Evolutionary conservation across 2,113 vertebrate species (phyloP), one percentile per base, ranked within the genome.

Genomic region (Callionymus lyra): DNA sequence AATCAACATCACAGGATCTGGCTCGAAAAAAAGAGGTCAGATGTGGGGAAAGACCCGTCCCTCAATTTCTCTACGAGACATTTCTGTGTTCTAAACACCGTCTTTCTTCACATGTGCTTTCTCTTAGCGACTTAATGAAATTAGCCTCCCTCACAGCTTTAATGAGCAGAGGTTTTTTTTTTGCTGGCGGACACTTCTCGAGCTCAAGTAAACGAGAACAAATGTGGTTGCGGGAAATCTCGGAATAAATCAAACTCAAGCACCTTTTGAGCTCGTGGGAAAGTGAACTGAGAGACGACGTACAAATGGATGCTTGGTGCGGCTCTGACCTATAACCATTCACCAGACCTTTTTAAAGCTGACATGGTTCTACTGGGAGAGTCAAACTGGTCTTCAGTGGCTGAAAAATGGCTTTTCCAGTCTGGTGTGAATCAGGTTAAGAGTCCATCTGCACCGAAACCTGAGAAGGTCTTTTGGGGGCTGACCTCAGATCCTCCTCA

Each of bases 371-470:
- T 9, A 10, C 40, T 16, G 9, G 43, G 32, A 58, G 56, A 44
- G 32, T 44, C 47, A 56, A 44, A 16, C 50, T 41, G 54, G 57
- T 65, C 54, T 67, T 50, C 21, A 41, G 41, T 16, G 44, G 31
- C 11, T 56, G 31, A 27, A 66, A 73, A 63, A n/a, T n/a, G 35
- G n/a, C 9, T 4, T 1, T 19, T 38, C 38, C 55, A 48, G 41
- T 31, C 48, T 37, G 35, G n/a, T 39, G 38, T 46, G 21, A 59
- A 58, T 64, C 42, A 34, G 45, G 31, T 65, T 65, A 67, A 53
- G 56, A 47, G 50, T 47, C 63, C 62, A 74, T 73, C 73, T 71
- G 62, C 16, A 35, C 1, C 47, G 63, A 75, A 77, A 77, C 61
- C 34, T 50, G 68, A 75, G 59, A 44, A 21, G 50, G 13, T 44